Evolutionary conservation across 2,888 invertebrate genomes (phyloP).

Genomic region (Poecilobothrus nobilitatus): DNA sequence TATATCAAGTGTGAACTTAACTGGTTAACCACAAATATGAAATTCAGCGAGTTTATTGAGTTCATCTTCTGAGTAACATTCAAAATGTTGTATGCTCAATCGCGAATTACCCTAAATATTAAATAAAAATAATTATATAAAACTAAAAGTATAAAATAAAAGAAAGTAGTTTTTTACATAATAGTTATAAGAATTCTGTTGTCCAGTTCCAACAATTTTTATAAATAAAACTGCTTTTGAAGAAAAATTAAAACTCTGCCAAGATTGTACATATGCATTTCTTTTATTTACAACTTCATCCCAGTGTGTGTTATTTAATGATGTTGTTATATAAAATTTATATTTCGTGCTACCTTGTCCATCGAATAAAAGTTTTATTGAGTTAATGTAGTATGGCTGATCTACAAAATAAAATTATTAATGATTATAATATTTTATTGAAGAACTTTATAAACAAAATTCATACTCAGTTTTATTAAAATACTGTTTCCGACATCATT

Average conservation of each 20-base stretch:
- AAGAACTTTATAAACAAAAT: background rate
- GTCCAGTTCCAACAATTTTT: conserved; percentile 81
- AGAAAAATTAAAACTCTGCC: conserved; percentile 85
- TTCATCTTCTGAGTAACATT: too few relatives aligned
- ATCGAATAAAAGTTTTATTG: conserved; percentile 73
- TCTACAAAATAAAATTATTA: conserved; percentile 34
- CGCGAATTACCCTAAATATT: too few relatives aligned
- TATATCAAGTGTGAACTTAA: too few relatives aligned
- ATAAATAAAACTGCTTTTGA: conserved; percentile 85
- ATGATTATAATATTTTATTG: background rate
- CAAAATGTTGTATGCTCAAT: too few relatives aligned
- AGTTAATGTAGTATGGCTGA: conserved; percentile 89
- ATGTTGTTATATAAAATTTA: conserved; percentile 92
- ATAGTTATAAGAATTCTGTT: too few relatives aligned
- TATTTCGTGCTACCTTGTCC: conserved; percentile 96
- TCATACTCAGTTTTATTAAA: conserved; percentile 74
- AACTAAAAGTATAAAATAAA: too few relatives aligned
- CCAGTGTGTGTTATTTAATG: conserved; percentile 88
- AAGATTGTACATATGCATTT: conserved; percentile 77
- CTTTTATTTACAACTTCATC: conserved; percentile 82
- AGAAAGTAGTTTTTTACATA: too few relatives aligned
- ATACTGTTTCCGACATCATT: conserved; percentile 75
- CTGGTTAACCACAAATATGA: too few relatives aligned
- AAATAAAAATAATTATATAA: too few relatives aligned
- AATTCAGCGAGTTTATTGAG: too few relatives aligned